These are phyloP conservation scores for Invenusta paracnida DNA, from an alignment of 2,888 invertebrate genomes.

Conservation along the genomic window DNA sequence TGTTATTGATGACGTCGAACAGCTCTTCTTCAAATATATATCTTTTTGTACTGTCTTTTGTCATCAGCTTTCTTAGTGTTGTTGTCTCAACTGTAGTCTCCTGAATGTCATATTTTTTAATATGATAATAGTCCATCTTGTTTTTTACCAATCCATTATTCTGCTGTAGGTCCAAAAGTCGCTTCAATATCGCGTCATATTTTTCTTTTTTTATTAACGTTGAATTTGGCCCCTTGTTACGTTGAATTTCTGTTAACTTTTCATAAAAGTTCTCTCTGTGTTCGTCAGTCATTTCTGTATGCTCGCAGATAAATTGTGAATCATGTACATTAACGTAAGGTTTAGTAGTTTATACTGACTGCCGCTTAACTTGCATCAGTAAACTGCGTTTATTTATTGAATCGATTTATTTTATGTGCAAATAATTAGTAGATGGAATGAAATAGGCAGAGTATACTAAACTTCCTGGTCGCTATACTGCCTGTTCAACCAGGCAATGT, in stretches of 20 bases:
- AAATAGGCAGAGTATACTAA: no score
- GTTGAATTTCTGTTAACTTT: background rate
- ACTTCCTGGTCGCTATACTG: no score
- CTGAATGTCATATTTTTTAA: conserved; percentile 9
- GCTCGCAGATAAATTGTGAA: background rate
- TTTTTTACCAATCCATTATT: background rate
- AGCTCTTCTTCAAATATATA: background rate
- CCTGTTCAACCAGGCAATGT: no score
- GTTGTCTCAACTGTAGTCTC: background rate
- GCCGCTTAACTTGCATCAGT: no score
- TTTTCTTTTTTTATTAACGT: background rate
- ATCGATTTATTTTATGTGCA: no score
- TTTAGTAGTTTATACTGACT: background rate
- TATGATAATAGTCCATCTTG: background rate
- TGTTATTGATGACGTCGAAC: background rate
- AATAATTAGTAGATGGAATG: no score
- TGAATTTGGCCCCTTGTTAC: conserved; percentile 19
- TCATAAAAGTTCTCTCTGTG: background rate
- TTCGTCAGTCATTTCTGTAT: background rate
- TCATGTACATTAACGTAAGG: background rate
- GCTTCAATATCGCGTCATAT: conserved; percentile 4
- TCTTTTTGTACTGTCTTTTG: background rate
- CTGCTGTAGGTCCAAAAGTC: background rate
- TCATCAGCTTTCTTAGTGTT: background rate
- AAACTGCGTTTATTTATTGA: no score